phyloP scores from a whole-genome alignment of 2,888 invertebrate species.

The Andrena marginata region DNA sequence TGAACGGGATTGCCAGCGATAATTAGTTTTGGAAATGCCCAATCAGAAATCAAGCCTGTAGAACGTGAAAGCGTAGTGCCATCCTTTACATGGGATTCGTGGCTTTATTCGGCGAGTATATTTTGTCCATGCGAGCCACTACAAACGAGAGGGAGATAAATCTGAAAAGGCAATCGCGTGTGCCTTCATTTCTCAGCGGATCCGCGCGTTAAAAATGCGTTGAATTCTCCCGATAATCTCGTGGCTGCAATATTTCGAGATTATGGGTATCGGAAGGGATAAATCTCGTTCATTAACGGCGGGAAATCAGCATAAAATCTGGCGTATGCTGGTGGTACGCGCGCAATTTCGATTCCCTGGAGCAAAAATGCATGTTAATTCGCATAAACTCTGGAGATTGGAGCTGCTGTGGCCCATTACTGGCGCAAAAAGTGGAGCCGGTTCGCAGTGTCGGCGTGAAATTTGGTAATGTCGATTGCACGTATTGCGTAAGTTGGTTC shows the following conservation, averaged over 20 bases:
- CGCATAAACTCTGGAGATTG: slow-evolving; percentile 15
- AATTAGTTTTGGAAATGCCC: slow-evolving; percentile 33
- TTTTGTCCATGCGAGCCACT: background rate
- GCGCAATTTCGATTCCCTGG: background rate
- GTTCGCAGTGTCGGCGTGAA: background rate
- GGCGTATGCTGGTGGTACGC: background rate
- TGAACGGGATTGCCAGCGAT: slow-evolving; percentile 22
- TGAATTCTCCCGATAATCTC: slow-evolving; percentile 2
- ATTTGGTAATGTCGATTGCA: slow-evolving; percentile 36
- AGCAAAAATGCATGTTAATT: slow-evolving; percentile 28
- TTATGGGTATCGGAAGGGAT: slow-evolving; percentile 11
- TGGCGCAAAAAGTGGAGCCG: too few species aligned
- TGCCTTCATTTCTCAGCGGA: background rate
- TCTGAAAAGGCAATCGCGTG: background rate
- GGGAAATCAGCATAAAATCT: background rate
- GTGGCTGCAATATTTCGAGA: background rate
- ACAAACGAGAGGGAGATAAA: background rate
- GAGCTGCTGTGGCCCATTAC: background rate
- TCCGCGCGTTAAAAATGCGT: slow-evolving; percentile 14
- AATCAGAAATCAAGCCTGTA: background rate
- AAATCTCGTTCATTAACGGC: slow-evolving; percentile 11
- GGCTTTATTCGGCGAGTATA: background rate
- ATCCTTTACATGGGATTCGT: background rate
- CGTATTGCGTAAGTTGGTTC: slow-evolving; percentile 48
- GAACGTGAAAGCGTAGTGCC: background rate